Base-by-base conservation (phyloP, 2,888 invertebrate species). In the Phyto melanocephala region DNA sequence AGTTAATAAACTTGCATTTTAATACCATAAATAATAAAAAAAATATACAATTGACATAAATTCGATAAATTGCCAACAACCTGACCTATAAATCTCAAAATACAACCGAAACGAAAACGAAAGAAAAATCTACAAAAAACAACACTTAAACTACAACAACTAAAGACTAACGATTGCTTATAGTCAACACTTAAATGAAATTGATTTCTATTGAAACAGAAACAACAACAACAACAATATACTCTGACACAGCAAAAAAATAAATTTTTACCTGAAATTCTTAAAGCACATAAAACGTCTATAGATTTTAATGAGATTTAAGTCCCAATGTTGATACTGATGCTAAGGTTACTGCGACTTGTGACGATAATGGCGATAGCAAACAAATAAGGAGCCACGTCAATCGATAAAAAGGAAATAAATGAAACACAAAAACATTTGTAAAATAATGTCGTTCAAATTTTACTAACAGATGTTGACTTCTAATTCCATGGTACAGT, bases 71-170 rank as follows among this genome's bases (percentile, higher is more conserved):
- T 60, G 37, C 45, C 35, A 13, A 58, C 33, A 68, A 56, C 62
- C 62, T 77, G 70, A 70, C 77, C 70, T 63, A 63, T 70, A 76
- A 76, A 65, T 77, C 22, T 56, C 35, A 70, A 62, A 77, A 54
- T 42, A 40, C 40, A 54, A 40, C 10, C 15, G 17, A 40, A 60
- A 24, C 42, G 2, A 13, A 50, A 52, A 37, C 8, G 5, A 28
- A 63, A 37, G 10, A 22, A 28, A 24, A 24, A 13, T 28, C 35
- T 42, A 28, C 3, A 47, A 4, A 20, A 47, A 3, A 11, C 20
- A 22, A 10, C 17, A 42, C 2, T 3, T 45, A 45, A 15, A n/a
- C 40, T 17, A 6, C 1, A 22, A 2, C 33, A 67, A 33, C 28
- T 37, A 20, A 45, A 56, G 4, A 15, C 10, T 13, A 28, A 60